Evolutionary conservation across 2,888 invertebrate genomes (phyloP), one percentile per base, ranked within the genome.

Genomic region (Napeogenes sylphis): DNA sequence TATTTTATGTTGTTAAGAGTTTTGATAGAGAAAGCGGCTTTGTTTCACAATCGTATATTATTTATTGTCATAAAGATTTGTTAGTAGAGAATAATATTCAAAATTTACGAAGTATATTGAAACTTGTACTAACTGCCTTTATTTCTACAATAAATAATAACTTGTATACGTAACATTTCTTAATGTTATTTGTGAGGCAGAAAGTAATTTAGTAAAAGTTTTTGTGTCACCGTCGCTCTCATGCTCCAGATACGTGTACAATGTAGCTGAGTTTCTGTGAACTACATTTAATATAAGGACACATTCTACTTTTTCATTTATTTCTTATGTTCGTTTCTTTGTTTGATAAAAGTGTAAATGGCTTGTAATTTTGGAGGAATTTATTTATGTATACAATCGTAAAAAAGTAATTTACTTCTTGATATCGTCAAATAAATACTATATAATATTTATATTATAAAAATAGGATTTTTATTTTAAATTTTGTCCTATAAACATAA

Each of bases 1-100:
- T 58, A 61, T 59, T 61, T 55, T 58, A 55, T 59, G 46, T 46
- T 62, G 42, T 30, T 45, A 45, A 45, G 47, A 42, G 10, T 2
- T 10, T 42, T 42, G 42, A 42, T 2, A 42, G 42, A 10, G 10
- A 42, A 42, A 3, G 10, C 5, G 3, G 2, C 10, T 10, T 42
- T 42, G 10, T 42, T 12, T 10, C 42, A 12, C 42, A 35, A 35
- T 5, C 6, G 2, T 35, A 35, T 5, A 35, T 42, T 42, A 10
- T 10, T 42, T 42, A 10, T 42, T 10, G 10, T 3, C 42, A 42
- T 10, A 6, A 10, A 42, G 5, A 42, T 42, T 10, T 35, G 35
- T 35, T 10, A 42, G 8, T 42, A 6, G 3, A 3, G 3, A 42
- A 10, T 12, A 42, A 42, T 3, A 42, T 42, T 10, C 8, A 12